Conservation (phyloP, 2,113 vertebrate species). For the Zosterops japonicus region DNA sequence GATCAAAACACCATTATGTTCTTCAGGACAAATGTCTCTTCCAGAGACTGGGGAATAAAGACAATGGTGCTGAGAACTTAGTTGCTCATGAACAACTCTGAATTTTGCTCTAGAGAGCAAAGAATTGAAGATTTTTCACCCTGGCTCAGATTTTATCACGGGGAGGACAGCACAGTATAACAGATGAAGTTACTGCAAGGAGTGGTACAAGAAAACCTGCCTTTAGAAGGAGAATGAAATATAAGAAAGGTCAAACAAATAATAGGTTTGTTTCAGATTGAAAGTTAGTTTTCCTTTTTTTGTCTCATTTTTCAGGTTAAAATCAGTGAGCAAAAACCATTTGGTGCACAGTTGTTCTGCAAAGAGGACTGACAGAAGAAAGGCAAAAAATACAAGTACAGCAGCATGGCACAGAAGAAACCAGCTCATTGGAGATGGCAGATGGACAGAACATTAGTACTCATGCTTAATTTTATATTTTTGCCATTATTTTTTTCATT, state of each 20-base stretch:
- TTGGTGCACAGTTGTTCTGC: background rate
- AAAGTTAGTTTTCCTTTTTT: background rate
- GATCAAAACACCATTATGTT: background rate
- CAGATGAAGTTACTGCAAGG: background rate
- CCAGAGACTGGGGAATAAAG: background rate
- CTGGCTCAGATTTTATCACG: background rate
- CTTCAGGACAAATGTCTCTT: background rate
- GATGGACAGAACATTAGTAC: background rate
- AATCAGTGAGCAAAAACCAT: background rate
- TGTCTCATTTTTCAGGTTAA: background rate
- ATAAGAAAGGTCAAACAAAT: background rate
- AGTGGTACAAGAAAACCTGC: background rate
- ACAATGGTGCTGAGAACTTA: background rate
- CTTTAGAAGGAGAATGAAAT: background rate
- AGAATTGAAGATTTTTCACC: background rate
- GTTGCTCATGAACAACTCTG: background rate
- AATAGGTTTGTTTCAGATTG: background rate
- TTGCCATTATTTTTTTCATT: background rate
- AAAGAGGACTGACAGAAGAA: background rate
- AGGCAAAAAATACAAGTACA: background rate
- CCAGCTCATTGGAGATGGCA: background rate
- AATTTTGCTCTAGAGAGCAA: background rate
- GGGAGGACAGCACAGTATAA: background rate
- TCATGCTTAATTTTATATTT: background rate
- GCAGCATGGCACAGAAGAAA: background rate